phyloP scores from a whole-genome alignment of 1,140 invertebrate genomes.

The Pseudachorutes palmiensis region DNA sequence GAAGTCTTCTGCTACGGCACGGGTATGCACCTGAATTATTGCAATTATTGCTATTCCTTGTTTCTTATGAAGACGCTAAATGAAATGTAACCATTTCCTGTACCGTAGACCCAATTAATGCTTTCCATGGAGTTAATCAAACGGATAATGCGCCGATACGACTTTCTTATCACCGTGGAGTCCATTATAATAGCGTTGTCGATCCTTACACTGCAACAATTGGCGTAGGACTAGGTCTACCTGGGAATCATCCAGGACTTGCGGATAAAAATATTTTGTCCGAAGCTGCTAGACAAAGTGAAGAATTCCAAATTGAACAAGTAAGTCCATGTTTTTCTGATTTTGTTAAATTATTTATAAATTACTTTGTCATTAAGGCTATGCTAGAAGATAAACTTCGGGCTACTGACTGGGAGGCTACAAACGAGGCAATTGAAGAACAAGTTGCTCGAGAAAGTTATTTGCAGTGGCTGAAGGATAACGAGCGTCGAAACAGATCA shows the following conservation, averaged over 20 bases:
- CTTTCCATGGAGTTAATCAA: conserved; percentile 68
- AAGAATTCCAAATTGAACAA: conserved; percentile 78
- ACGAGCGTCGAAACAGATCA: conserved; percentile 54
- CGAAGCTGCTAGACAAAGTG: conserved; percentile 71
- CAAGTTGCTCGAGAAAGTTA: conserved; percentile 84
- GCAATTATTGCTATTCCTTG: conserved; percentile 17
- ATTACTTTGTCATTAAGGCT: too few relatives aligned
- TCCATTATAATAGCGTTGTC: conserved; percentile 85
- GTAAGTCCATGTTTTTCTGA: too few relatives aligned
- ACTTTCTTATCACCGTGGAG: conserved; percentile 79
- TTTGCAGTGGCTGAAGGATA: conserved; percentile 71
- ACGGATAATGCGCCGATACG: conserved; percentile 74
- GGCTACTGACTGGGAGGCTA: conserved; percentile 88
- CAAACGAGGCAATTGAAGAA: conserved; percentile 83
- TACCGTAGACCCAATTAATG: conserved; percentile 75
- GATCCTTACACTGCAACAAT: conserved; percentile 79
- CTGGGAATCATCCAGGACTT: conserved; percentile 69
- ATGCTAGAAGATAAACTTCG: conserved; percentile 89
- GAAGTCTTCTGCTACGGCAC: conserved; percentile 84
- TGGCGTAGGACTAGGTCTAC: conserved; percentile 77
- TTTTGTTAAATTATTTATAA: conserved; percentile 42
- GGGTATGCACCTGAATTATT: conserved; percentile 47
- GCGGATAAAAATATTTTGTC: conserved; percentile 65
- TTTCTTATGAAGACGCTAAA: conserved; percentile 16
- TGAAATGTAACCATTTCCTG: conserved; percentile 7